Percentiles rank a stretch among this genome's conserved stretches.
Evolutionary conservation across 2,113 vertebrate species (phyloP).

Genomic region (Dicerorhinus sumatrensis): DNA sequence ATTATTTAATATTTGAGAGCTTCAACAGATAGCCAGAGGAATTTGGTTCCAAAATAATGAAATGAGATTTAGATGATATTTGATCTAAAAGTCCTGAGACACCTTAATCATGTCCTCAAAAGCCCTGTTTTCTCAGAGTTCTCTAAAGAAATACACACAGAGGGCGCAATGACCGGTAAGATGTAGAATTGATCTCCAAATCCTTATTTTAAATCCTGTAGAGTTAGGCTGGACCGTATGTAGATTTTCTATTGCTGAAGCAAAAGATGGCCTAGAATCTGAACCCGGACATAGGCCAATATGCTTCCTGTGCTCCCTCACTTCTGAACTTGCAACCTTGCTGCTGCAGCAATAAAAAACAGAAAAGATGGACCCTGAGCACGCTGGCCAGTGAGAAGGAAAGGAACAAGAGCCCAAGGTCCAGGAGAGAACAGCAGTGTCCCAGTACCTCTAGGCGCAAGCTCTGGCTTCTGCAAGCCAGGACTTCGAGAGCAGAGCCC

Average conservation of each 20-base stretch:
- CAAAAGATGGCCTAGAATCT: background rate
- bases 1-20: background rate
- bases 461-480: background rate
- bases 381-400: background rate
- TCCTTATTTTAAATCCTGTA: background rate
- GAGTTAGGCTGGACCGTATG: background rate
- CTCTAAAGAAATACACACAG: background rate
- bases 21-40: background rate
- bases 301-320: background rate
- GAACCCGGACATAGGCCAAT: background rate
- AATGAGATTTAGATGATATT: background rate
- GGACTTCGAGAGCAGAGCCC: rapidly evolving
- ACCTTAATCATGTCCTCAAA: background rate
- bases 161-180: background rate
- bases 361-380: rapidly evolving
- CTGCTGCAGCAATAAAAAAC: too few species aligned
- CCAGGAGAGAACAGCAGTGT: too few species aligned
- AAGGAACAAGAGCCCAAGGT: rapidly evolving
- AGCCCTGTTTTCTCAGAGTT: background rate
- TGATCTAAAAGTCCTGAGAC: background rate
- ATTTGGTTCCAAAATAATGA: background rate
- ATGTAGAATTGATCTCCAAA: background rate
- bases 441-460: rapidly evolving
- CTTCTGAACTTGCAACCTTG: background rate
- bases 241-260: background rate